Evolutionary conservation across 2,797 vertebrate species (phyloP).

Genomic region (Schizothorax lantsangensis): DNA sequence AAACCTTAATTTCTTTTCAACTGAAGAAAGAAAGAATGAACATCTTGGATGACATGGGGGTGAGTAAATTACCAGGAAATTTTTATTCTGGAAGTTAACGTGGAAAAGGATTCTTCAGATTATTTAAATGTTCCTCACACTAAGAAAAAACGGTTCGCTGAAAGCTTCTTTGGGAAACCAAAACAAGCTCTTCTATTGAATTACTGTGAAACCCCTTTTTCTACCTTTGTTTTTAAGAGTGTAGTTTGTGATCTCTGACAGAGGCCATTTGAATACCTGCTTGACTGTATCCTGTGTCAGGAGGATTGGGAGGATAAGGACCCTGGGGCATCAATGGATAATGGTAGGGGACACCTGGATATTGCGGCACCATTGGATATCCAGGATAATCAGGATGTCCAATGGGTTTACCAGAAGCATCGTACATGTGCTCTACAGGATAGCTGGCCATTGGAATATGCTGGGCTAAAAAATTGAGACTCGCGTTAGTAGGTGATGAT

Average conservation of each 20-base stretch:
- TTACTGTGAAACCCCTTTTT: not conserved
- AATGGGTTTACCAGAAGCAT: slow-evolving; percentile 82
- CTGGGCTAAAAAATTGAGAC: slow-evolving; percentile 71
- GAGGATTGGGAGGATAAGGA: slow-evolving; percentile 79
- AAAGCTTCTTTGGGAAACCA: not conserved
- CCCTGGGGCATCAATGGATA: slow-evolving; percentile 84
- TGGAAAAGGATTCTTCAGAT: too few relatives aligned
- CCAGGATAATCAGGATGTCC: slow-evolving; percentile 75
- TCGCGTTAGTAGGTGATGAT: not conserved
- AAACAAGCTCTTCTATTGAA: not conserved
- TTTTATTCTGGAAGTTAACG: not conserved
- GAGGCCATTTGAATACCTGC: slow-evolving; percentile 65
- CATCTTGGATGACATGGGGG: not conserved
- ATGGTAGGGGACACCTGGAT: slow-evolving; percentile 78
- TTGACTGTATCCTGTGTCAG: slow-evolving; percentile 78
- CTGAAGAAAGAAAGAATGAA: not conserved
- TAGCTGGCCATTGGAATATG: slow-evolving; percentile 87
- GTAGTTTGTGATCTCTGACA: not conserved
- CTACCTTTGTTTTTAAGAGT: not conserved
- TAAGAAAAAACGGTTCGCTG: not conserved
- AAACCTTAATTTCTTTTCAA: not conserved
- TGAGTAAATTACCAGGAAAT: not conserved
- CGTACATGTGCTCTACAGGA: slow-evolving; percentile 84
- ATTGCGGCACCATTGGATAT: slow-evolving; percentile 77
- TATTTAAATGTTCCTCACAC: not conserved